phyloP scores from a whole-genome alignment of 2,113 vertebrate genomes.

The Aphyosemion australe region DNA sequence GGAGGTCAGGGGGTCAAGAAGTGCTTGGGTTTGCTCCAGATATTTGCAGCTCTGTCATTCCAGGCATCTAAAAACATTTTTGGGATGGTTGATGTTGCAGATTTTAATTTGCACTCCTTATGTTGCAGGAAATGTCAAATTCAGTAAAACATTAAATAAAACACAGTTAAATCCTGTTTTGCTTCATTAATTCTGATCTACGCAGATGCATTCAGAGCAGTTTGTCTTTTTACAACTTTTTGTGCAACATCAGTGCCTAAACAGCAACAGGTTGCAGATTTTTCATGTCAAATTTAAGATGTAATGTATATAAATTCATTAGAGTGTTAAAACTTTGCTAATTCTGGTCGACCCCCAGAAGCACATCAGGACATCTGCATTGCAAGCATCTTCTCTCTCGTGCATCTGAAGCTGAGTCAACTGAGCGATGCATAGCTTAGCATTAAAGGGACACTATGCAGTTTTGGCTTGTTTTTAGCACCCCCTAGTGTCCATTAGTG shows the following conservation, averaged over 20 bases:
- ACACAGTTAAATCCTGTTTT: neutral
- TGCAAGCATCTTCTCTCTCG: neutral
- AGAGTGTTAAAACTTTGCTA: neutral
- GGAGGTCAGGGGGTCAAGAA: constrained; percentile 15
- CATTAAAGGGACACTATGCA: too few relatives aligned
- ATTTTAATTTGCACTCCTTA: neutral
- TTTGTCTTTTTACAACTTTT: neutral
- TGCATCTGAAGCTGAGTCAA: neutral
- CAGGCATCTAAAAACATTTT: too few relatives aligned
- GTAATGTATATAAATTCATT: neutral
- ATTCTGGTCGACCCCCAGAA: neutral
- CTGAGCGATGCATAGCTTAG: neutral
- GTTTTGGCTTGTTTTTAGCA: too few relatives aligned
- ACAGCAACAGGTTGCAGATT: neutral
- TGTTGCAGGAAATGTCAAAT: neutral
- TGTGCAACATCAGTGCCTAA: neutral
- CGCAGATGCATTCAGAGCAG: neutral
- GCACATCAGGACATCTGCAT: neutral
- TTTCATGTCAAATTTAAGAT: neutral
- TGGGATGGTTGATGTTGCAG: too few relatives aligned
- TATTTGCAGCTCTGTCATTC: too few relatives aligned
- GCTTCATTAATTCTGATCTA: neutral
- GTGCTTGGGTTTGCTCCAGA: too few relatives aligned
- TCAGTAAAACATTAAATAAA: neutral
- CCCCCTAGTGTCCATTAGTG: too few relatives aligned